Evolutionary conservation across 2,797 vertebrate species (phyloP).

Genomic region (Diglossa cyanea): DNA sequence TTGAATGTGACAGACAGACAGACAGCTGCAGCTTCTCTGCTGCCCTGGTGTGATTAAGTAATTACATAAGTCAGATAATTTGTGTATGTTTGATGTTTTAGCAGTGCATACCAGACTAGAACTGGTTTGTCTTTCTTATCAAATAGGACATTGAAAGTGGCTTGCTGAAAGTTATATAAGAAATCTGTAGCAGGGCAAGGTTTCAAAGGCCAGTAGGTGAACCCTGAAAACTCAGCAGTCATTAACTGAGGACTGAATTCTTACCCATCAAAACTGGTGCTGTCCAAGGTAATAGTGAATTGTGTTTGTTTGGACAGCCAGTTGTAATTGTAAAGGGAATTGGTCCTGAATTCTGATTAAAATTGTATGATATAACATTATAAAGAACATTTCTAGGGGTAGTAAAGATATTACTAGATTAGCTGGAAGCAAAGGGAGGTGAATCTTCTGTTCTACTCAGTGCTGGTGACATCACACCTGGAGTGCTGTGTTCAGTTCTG

Average conservation of each 20-base stretch:
- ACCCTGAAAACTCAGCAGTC: background rate
- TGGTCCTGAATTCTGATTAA: background rate
- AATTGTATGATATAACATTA: background rate
- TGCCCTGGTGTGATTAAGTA: background rate
- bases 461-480: background rate
- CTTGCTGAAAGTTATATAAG: background rate
- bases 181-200: background rate
- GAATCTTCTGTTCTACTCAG: background rate
- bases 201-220: background rate
- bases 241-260: background rate
- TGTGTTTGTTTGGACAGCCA: background rate
- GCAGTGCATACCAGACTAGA: fast-evolving
- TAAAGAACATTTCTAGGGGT: background rate
- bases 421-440: background rate
- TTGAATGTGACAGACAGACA: background rate
- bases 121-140: background rate
- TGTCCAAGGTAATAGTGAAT: slow-evolving; percentile 40
- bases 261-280: background rate
- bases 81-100: background rate
- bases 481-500: background rate
- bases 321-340: background rate
- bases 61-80: background rate
- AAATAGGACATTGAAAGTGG: background rate
- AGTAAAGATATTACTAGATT: background rate
- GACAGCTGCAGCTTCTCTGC: background rate